Percentiles rank a stretch among this genome's conserved stretches.
phyloP scores from a whole-genome alignment of 2,888 invertebrate genomes.

The Lingula anatina region DNA sequence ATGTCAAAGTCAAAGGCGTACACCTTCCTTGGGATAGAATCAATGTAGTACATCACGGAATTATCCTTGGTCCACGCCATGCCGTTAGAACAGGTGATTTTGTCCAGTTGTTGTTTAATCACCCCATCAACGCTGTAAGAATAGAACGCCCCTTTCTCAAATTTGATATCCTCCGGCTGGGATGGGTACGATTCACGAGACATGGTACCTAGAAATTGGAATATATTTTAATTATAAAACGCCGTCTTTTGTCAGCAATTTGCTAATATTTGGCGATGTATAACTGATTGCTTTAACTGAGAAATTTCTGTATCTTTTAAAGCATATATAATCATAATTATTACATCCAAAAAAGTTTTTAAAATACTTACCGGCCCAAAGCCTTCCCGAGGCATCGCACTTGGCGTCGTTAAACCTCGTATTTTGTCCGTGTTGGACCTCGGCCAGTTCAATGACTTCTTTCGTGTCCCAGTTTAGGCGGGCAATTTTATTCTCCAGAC shows the following conservation, averaged over 20 bases:
- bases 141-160: conserved; percentile 30
- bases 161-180: too few species aligned
- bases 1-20: conserved; percentile 68
- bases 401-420: conserved; percentile 68
- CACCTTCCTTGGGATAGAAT: conserved; percentile 64
- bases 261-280: too few species aligned
- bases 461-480: conserved; percentile 18
- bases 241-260: too few species aligned
- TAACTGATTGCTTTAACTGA: too few species aligned
- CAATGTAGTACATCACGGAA: conserved; percentile 72
- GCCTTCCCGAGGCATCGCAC: conserved; percentile 67
- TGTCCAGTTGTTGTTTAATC: conserved; percentile 17
- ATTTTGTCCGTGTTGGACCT: conserved; percentile 14
- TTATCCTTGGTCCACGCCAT: conserved; percentile 70
- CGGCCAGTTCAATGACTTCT: conserved; percentile 2
- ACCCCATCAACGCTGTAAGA: conserved; percentile 24
- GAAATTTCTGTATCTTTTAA: too few species aligned
- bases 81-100: conserved; percentile 66
- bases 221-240: too few species aligned
- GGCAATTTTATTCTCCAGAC: conserved; percentile 9
- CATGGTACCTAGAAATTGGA: too few species aligned
- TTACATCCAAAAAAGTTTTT: too few species aligned
- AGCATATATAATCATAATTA: too few species aligned
- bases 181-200: too few species aligned
- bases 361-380: conserved; percentile 47